Conservation (phyloP, 2,113 vertebrate genomes). For the Seriola rivoliana region DNA sequence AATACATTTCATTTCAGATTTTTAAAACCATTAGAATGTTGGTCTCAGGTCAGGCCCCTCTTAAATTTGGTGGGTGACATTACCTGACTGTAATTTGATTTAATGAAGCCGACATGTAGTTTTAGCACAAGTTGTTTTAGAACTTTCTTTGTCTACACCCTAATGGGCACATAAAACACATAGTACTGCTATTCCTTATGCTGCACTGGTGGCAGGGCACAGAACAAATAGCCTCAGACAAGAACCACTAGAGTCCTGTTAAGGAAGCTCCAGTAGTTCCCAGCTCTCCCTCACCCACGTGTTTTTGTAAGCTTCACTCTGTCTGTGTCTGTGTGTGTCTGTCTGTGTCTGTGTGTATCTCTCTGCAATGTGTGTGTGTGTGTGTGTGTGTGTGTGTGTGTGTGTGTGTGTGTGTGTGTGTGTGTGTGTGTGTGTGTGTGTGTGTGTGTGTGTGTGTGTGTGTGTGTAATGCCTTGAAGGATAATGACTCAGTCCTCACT, state of each 20-base stretch:
- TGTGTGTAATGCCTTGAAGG: constrained; percentile 50
- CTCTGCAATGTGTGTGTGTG: constrained; percentile 12
- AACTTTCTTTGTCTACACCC: background rate
- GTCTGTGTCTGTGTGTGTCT: constrained; percentile 5
- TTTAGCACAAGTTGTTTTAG: background rate
- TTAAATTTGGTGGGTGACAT: background rate
- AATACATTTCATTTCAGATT: background rate
- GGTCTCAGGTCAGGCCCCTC: background rate
- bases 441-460: constrained; percentile 17
- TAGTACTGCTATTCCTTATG: background rate
- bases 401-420: constrained; percentile 15
- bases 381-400: constrained; percentile 10
- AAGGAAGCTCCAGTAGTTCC: constrained; percentile 46
- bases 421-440: constrained; percentile 10
- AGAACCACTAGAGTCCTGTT: constrained; percentile 34
- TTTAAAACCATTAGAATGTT: background rate
- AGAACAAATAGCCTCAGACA: constrained; percentile 39
- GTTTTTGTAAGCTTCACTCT: constrained; percentile 20
- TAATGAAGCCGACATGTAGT: background rate
- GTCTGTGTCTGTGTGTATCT: constrained; percentile 11
- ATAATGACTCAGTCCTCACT: constrained; percentile 65
- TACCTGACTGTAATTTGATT: background rate
- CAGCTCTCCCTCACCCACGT: constrained; percentile 17
- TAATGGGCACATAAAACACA: constrained; percentile 3
- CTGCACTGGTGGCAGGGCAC: constrained; percentile 4